phyloP scores from a whole-genome alignment of 2,113 vertebrate genomes.

The Amphiprion percula region DNA sequence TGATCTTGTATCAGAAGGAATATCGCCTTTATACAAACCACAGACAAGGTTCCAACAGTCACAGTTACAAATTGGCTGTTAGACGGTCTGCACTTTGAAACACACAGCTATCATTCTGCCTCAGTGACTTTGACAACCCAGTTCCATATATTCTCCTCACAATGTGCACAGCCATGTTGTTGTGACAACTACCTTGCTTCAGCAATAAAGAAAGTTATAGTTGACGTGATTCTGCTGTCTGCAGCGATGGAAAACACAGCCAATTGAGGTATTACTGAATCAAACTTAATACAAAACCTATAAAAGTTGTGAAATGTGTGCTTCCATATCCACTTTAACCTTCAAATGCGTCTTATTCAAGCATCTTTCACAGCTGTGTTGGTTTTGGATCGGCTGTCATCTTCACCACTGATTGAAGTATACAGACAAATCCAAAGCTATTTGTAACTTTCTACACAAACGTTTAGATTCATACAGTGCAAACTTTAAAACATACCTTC shows the following conservation, averaged over 20 bases:
- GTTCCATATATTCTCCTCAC: constrained; percentile 65
- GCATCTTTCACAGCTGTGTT: constrained; percentile 9
- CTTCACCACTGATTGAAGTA: constrained; percentile 9
- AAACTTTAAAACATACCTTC: constrained; percentile 1
- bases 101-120: constrained; percentile 65
- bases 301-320: constrained; percentile 30
- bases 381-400: background rate
- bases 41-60: constrained; percentile 34
- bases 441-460: background rate
- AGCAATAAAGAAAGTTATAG: constrained; percentile 51
- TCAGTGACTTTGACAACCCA: constrained; percentile 62
- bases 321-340: constrained; percentile 14
- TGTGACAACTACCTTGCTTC: constrained; percentile 61
- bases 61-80: constrained; percentile 64
- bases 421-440: background rate
- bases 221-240: constrained; percentile 35
- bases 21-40: constrained; percentile 19
- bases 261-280: constrained; percentile 33
- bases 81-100: constrained; percentile 59
- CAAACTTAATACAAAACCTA: constrained; percentile 41
- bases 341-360: constrained; percentile 22
- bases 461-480: background rate
- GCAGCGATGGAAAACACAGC: background rate
- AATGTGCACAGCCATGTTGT: constrained; percentile 53
- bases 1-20: constrained; percentile 17